These are phyloP conservation scores for Eilema sororculum DNA, from an alignment of 2,888 invertebrate species.

Conservation along the genomic window DNA sequence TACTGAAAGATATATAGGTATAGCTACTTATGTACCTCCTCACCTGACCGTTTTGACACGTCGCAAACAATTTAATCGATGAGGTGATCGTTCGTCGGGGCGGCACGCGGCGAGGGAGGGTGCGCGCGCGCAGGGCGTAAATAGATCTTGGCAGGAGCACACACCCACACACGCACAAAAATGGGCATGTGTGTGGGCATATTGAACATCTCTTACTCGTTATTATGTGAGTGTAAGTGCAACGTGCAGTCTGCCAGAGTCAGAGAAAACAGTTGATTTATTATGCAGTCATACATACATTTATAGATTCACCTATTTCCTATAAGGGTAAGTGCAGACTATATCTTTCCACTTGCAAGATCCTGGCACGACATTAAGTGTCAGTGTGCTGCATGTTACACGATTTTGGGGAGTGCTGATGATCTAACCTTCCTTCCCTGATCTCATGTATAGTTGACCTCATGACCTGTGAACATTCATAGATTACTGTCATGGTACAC, in stretches of 20 bases:
- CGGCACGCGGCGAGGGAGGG: slow-evolving; percentile 13
- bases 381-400: too few relatives aligned
- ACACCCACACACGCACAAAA: slow-evolving; percentile 30
- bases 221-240: slow-evolving; percentile 17
- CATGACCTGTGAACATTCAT: too few relatives aligned
- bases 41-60: slow-evolving; percentile 41
- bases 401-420: too few relatives aligned
- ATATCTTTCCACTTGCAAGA: neutral
- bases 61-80: slow-evolving; percentile 51
- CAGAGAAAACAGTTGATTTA: neutral
- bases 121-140: slow-evolving; percentile 51
- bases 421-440: too few relatives aligned
- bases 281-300: neutral
- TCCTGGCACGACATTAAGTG: neutral
- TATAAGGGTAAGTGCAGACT: neutral
- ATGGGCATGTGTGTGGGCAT: slow-evolving; percentile 22
- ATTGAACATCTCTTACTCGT: slow-evolving; percentile 26
- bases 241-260: slow-evolving; percentile 8
- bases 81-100: slow-evolving; percentile 47
- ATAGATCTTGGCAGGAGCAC: slow-evolving; percentile 67
- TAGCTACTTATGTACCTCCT: slow-evolving; percentile 14
- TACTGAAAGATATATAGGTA: neutral
- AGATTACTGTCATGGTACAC: too few relatives aligned
- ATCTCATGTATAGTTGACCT: too few relatives aligned
- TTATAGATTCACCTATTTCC: neutral